Evolutionary conservation across 1,140 invertebrate genomes (phyloP), one percentile per base, ranked within the genome.

Genomic region (Orchestia grillus): DNA sequence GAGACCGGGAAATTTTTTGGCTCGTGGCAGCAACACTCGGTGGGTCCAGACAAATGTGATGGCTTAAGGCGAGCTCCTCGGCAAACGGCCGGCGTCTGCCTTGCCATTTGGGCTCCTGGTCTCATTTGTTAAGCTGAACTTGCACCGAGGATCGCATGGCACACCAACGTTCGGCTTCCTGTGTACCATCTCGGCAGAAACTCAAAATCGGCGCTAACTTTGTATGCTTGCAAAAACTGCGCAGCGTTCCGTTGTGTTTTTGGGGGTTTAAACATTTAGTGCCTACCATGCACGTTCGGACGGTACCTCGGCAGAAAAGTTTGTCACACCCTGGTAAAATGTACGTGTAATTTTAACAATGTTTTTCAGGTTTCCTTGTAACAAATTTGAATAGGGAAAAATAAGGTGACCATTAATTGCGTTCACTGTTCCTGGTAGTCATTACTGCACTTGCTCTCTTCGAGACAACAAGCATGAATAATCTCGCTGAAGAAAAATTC

Each of bases 111-210:
- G 41, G 11, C 28, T 91, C 44, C 41, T 43, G 41, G 41, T 91
- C 41, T 91, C 88, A 91, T 91, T 91, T 91, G 88, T 91, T 91
- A 91, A 91, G 88, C 88, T 91, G 88, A 91, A 44, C 88, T 44
- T 91, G 44, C 88, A 19, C 23, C 28, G 62, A 28, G 36, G 28
- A 77, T 77, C 11, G 62, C 28, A 77, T 77, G 62, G 11, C 62
- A 77, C 62, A 36, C 62, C 62, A 36, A 77, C 6, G 36, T 28
- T 8, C 15, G 28, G 15, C 62, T 36, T 77, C 28, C 62, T 77
- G 11, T 15, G 1, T 36, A 15, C 28, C 15, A 3, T 36, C 11
- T 77, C 1, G 11, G 62, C 62, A 77, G 47, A 53, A 53, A 53
- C 47, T 53, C n/a, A n/a, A n/a, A n/a, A n/a, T 36, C 28, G 62